Evolutionary conservation across 2,113 vertebrate species (phyloP), one percentile per base, ranked within the genome.

Genomic region (Perca flavescens): DNA sequence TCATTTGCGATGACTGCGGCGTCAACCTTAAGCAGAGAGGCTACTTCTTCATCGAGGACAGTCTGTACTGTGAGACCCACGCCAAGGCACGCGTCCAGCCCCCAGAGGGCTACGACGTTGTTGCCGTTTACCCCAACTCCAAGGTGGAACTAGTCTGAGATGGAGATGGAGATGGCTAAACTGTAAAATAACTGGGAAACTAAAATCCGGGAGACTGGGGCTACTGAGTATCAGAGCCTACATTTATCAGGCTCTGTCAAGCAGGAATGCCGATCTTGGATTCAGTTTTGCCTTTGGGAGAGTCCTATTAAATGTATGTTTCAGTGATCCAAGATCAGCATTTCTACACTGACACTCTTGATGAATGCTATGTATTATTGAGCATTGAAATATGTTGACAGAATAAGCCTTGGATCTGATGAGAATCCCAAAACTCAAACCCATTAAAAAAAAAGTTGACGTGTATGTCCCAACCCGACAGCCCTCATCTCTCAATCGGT

Each of bases 21-120:
- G 77, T 97, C 82, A 99, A 99, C 95, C 95, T 99, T 68, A 99
- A 99, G 93, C 97, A 99, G 89, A 93, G 94, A 1, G 98, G 98
- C 0, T 99, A 99, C 91, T 99, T 99, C 95, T 99, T 99, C 94
- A 96, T 99, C 14, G 97, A 99, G 47, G 98, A 99, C 84, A 96
- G 94, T 88, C 96, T 99, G 64, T 99, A 98, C 93, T 99, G 98
- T 9, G 98, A 99, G 96, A 97, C 93, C 0, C 97, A 99, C 1
- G 98, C 98, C 73, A 99, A 96, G 94, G 97, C 96, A 0, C 96
- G 98, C 2, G 98, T 99, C 25, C 97, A 99, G 85, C 97, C 98
- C 0, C 98, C 98, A 0, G 98, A 99, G 91, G 98, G 98, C 47
- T 99, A 99, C n/a, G 98, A 99, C 19, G 97, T 99, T 17, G 98